These are phyloP conservation scores for Hemibagrus guttatus DNA, from an alignment of 2,797 vertebrate species.

Conservation along the genomic window DNA sequence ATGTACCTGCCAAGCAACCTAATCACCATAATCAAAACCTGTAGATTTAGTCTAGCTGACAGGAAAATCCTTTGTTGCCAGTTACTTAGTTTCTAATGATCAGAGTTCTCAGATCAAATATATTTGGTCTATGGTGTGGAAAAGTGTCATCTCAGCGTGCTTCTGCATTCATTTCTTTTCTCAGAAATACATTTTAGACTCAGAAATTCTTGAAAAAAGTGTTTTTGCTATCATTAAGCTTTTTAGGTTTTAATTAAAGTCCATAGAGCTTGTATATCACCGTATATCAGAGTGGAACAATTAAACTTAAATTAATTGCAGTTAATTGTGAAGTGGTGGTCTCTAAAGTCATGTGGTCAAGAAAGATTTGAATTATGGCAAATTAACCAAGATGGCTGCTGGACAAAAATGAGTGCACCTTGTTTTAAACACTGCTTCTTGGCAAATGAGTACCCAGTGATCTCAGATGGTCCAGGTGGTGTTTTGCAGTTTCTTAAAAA, in stretches of 20 bases:
- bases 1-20: not conserved
- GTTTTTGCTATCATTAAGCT: not conserved
- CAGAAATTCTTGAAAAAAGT: not conserved
- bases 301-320: not conserved
- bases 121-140: not conserved
- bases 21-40: constrained; percentile 11
- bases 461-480: not conserved
- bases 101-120: not conserved
- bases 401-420: not conserved
- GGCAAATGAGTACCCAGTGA: not conserved
- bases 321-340: too few species aligned
- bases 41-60: not conserved
- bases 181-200: not conserved
- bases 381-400: not conserved
- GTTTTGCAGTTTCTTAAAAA: not conserved
- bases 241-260: not conserved
- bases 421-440: constrained; percentile 1
- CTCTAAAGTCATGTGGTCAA: not conserved
- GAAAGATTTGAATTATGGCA: not conserved
- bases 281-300: not conserved
- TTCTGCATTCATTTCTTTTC: not conserved
- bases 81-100: constrained; percentile 1
- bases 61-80: not conserved
- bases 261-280: too few species aligned
- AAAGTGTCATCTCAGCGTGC: not conserved